Conservation (phyloP, 35 echinoderm and acorn worm species). For the Chiridota heheva region DNA sequence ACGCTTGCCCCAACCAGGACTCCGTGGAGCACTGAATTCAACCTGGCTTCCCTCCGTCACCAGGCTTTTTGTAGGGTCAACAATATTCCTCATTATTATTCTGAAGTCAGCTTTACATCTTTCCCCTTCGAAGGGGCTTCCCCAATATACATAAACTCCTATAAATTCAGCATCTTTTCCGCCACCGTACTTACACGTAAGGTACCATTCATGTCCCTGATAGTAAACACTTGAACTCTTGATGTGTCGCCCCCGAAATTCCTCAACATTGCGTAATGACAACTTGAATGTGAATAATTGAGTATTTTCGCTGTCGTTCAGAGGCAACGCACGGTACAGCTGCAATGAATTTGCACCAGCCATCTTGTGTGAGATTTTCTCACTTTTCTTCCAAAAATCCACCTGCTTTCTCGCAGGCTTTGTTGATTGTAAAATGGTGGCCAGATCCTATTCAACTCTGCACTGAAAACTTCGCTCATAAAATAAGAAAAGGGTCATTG, state of each 20-base stretch:
- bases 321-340: conserved; percentile 70
- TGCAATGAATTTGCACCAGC: conserved; percentile 62
- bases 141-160: conserved; percentile 90
- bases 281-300: conserved; percentile 88
- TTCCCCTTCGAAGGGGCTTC: conserved; percentile 55
- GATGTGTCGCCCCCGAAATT: conserved; percentile 54
- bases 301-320: conserved; percentile 89
- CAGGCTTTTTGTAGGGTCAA: conserved; percentile 80
- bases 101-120: conserved; percentile 83
- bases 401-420: too few species aligned
- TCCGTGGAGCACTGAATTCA: conserved; percentile 80
- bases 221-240: conserved; percentile 76
- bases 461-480: too few species aligned
- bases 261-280: conserved; percentile 66
- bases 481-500: too few species aligned
- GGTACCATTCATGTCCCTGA: conserved; percentile 95
- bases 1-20: conserved; percentile 88
- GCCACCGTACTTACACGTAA: conserved; percentile 56
- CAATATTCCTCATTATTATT: conserved; percentile 83
- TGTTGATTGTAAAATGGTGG: too few species aligned
- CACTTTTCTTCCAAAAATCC: too few species aligned
- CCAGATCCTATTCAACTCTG: too few species aligned
- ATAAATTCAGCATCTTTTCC: conserved; percentile 62
- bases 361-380: too few species aligned
- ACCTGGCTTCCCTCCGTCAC: conserved; percentile 88